Base-by-base conservation (phyloP, 37 sponge, comb jelly and placozoan genomes). In the Cladorhizidae sp. region DNA sequence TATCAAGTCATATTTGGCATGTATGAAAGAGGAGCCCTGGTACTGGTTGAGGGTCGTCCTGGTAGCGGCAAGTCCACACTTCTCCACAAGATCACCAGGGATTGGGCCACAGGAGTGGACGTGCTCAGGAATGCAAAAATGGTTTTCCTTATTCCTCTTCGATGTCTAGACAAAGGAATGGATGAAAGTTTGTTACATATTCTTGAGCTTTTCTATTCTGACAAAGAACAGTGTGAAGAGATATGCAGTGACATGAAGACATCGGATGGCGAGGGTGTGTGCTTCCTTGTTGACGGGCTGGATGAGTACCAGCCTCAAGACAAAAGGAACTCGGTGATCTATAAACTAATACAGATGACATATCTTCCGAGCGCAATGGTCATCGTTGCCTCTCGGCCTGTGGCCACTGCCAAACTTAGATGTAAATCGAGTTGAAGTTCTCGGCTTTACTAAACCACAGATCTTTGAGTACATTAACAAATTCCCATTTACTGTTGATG, bases 41-140 rank as follows among this genome's bases (percentile, higher is more conserved):
- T 78, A 17, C 54, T 85, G 17, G 36, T 85, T 21, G 71, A 71
- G 67, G 86, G 86, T 8, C 62, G 86, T 25, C 86, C 86, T 57
- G 86, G 79, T n/a, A 23, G 62, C 29, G 86, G 86, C 0, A 85
- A 85, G 68, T 72, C 79, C 31, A 70, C 78, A 28, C 64, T 85
- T 20, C 23, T 77, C 37, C 40, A 41, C 32, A 77, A 85, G n/a
- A 15, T 85, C 12, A 35, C 52, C 79, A 55, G 43, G 33, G 86
- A 85, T 69, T 85, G 86, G 78, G 79, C 79, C 22, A 71, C 29
- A 23, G 79, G 64, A 26, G 31, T 11, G 0, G n/a, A 71, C 1
- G 39, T 79, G 3, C 80, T 79, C 0, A 50, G 26, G 17, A 49
- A 7, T 26, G 43, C 39, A 9, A n/a, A 42, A 20, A 18, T 36